A percentile compares a stretch with the other conserved stretches of the same genome.
These are phyloP conservation scores for Cantharis nigra DNA, from an alignment of 2,888 invertebrate species.

Conservation along the genomic window DNA sequence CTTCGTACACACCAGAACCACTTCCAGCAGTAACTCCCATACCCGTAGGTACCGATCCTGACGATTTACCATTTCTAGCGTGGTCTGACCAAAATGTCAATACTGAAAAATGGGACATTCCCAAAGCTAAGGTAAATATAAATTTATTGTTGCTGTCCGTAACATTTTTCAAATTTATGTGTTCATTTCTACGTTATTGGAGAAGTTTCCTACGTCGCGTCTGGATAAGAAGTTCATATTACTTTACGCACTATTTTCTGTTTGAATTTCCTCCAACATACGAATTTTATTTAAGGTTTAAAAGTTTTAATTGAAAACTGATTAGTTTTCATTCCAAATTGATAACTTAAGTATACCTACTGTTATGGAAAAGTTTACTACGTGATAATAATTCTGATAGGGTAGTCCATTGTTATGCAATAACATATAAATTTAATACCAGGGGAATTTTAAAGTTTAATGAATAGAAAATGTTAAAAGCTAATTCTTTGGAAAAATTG, in stretches of 20 bases:
- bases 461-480: neutral
- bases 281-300: neutral
- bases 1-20: slow-evolving; percentile 6
- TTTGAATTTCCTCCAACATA: neutral
- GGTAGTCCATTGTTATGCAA: neutral
- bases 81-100: slow-evolving; percentile 49
- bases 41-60: slow-evolving; percentile 12
- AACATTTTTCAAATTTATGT: neutral
- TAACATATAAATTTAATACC: neutral
- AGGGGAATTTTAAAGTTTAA: neutral
- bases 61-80: slow-evolving; percentile 42
- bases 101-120: slow-evolving; percentile 46
- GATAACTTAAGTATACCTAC: neutral
- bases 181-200: neutral
- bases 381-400: neutral
- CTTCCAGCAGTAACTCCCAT: slow-evolving; percentile 14
- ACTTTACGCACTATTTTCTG: neutral
- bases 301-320: neutral
- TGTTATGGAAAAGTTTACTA: neutral
- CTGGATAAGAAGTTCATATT: neutral
- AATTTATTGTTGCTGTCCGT: neutral
- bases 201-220: neutral
- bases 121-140: slow-evolving; percentile 23
- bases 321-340: neutral
- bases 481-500: neutral